Percentiles rank a stretch among this genome's conserved stretches.
Conservation (phyloP, 2,113 vertebrate species). For the Apteryx mantelli region DNA sequence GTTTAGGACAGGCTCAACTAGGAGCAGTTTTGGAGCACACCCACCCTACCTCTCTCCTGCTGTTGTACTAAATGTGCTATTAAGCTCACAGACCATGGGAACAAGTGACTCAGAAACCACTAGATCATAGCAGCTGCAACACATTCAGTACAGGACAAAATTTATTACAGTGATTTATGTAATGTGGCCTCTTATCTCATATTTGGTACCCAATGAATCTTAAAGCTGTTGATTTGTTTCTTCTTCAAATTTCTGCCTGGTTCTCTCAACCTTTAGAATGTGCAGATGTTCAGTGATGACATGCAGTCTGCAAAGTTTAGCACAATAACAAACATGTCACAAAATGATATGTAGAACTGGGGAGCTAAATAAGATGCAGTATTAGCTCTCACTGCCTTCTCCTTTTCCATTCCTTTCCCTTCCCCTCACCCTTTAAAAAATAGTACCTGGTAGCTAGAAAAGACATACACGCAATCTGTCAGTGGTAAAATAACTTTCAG, state of each 20-base stretch:
- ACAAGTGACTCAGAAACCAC: neutral
- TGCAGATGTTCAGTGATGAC: neutral
- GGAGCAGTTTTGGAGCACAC: neutral
- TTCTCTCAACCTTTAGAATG: neutral
- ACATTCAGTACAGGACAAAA: neutral
- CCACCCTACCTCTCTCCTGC: neutral
- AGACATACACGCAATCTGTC: fast-evolving
- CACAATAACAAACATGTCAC: neutral
- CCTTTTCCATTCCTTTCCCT: neutral
- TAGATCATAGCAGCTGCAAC: neutral
- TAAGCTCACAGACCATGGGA: neutral
- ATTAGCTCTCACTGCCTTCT: neutral
- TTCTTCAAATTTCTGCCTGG: neutral
- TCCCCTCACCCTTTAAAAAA: neutral
- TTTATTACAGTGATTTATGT: neutral
- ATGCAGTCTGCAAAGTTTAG: neutral
- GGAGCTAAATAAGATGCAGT: neutral
- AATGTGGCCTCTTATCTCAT: neutral
- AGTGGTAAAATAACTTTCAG: neutral
- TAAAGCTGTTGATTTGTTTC: neutral
- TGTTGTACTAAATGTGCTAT: neutral
- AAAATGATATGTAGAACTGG: neutral
- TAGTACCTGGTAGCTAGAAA: neutral
- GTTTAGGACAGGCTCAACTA: neutral
- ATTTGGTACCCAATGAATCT: neutral